Evolutionary conservation across 2,888 invertebrate species (phyloP), one percentile per base, ranked within the genome.

Genomic region (Elgonia sp.): DNA sequence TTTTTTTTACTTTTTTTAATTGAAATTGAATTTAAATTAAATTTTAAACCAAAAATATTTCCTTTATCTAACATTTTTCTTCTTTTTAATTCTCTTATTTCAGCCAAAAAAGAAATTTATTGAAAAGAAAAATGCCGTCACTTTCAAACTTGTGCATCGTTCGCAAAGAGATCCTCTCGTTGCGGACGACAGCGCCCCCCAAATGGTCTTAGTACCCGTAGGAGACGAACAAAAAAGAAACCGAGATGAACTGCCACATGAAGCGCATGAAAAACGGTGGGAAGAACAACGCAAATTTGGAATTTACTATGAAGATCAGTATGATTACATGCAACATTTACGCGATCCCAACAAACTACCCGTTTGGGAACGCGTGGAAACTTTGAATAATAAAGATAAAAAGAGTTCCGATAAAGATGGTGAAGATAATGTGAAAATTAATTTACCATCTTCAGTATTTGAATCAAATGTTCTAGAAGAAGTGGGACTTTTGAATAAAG

Each of bases 321-420:
- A 98, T 94, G 97, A 99, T 94, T 99, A 99, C 93, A 95, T 99
- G 89, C 98, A 99, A 94, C 99, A 99, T 96, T 95, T 99, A 82
- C 96, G 96, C 91, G 97, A 97, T 88, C 70, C 69, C 20, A 37
- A 95, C 95, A 90, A 95, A 88, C 95, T 95, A 1, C 93, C 96
- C 87, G 95, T 96, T 83, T 95, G 96, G 95, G 96, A 95, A 88
- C 91, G 91, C 18, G 92, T 95, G 92, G 93, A 94, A 21, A 90
- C 90, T 70, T 82, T 88, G 12, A 91, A 82, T 42, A 84, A 82
- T 14, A 77, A 87, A 14, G 84, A 88, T 18, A 92, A 93, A 0
- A 94, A 94, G 42, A 46, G 8, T 46, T 2, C 46, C 2, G 7
- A 46, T 12, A 12, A 46, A 46, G 10, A 14, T 12, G 7, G 46